Conservation (phyloP, 2,888 invertebrate species). For the Standfussiana lucernea region DNA sequence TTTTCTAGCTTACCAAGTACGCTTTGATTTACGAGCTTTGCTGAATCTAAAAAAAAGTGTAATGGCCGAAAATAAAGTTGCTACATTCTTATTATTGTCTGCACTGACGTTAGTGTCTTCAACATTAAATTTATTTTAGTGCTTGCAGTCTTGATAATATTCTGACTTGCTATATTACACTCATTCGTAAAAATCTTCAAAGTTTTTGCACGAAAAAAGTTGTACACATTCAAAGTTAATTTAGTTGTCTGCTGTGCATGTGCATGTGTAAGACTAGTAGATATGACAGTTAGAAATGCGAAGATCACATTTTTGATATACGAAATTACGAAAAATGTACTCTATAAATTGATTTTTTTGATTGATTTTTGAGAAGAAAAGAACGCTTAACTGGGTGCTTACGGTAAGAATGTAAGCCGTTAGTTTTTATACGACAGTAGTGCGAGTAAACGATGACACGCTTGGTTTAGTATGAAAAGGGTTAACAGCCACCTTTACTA, state of each 20-base stretch:
- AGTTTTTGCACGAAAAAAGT: slow-evolving; percentile 13
- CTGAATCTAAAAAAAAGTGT: slow-evolving; percentile 55
- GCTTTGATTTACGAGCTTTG: slow-evolving; percentile 62
- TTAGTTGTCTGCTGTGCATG: not conserved
- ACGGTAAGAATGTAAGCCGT: not conserved
- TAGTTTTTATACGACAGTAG: not conserved
- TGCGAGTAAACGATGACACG: not conserved
- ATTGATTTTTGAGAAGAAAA: too few relatives aligned
- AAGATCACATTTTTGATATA: not conserved
- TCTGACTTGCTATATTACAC: slow-evolving; percentile 33
- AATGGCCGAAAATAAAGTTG: slow-evolving; percentile 57
- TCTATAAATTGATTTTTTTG: not conserved
- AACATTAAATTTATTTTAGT: slow-evolving; percentile 56
- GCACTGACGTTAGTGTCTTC: slow-evolving; percentile 45
- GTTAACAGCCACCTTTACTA: not conserved
- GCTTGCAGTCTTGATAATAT: slow-evolving; percentile 37
- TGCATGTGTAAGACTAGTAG: not conserved
- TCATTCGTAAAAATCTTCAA: slow-evolving; percentile 18
- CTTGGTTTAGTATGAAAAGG: not conserved
- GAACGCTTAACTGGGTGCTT: not conserved
- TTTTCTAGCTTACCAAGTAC: slow-evolving; percentile 64
- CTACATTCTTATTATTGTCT: slow-evolving; percentile 62
- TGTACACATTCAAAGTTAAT: not conserved
- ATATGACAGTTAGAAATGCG: not conserved
- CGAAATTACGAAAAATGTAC: not conserved